Base-by-base conservation (phyloP, 2,888 invertebrate species). In the Scaptodrosophila latifasciaeformis region DNA sequence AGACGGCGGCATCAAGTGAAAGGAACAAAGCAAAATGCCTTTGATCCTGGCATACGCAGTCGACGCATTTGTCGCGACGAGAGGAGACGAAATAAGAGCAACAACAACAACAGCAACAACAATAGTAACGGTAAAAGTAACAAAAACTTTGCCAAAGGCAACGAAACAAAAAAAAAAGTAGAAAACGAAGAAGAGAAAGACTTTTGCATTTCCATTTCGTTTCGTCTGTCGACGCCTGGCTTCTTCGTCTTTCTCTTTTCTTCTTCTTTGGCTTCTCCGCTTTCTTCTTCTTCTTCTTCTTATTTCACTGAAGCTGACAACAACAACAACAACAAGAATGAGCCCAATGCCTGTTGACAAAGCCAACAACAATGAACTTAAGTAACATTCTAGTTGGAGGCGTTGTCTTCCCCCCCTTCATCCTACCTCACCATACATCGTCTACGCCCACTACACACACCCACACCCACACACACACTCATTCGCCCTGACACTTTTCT, bases 11-110 rank as follows among this genome's bases (percentile, higher is more conserved):
- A 70, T 66, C 12, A 49, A 45, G n/a, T n/a, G 9, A 48, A 29
- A 9, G 6, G 29, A 15, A 24, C 37, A 5, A 19, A 49, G 51
- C 54, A 64, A 59, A 57, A 67, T 65, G 66, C 80, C 80, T 75
- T 75, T 75, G 75, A 75, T 75, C 75, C 82, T 81, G 81, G 31
- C 40, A n/a, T n/a, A n/a, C 19, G 29, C 9, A 19, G 43, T 40
- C 59, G 56, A 46, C 53, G 59, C 44, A 45, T 56, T 44, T 42
- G 39, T 9, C 34, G 50, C 31, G 15, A 30, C 31, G 34, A 12
- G 13, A 30, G 3, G 30, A 34, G 13, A 15, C 34, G 13, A 34
- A 6, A 15, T 15, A 34, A 15, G 13, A 40, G 27, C n/a, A 15
- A 29, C 44, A 12, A 17, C 27, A 12, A 47, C 65, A 65, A 79